Evolutionary conservation across 2,888 invertebrate genomes (phyloP), one percentile per base, ranked within the genome.

Genomic region (Drosophila maculinotata): DNA sequence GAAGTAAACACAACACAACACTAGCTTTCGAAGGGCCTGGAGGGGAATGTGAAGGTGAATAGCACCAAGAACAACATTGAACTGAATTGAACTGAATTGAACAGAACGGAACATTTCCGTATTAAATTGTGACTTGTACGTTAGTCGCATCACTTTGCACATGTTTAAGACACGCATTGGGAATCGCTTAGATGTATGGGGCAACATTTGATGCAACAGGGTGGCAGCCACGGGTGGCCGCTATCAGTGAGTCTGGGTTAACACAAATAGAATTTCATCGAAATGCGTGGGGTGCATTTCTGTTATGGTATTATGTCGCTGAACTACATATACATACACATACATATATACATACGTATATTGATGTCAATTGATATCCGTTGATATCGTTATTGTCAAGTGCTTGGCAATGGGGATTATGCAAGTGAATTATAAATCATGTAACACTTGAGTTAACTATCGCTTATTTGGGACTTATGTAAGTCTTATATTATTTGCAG

Each of bases 151-250:
- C n/a, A 23, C 20, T 14, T 17, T 39, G 51, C 63, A 72, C 73
- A 68, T 72, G 69, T 53, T 56, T 31, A 12, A 28, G 41, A 72
- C 73, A 68, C 63, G 68, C 52, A 59, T 20, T 42, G 15, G 12
- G 12, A 35, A 52, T n/a, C 9, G 54, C 39, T 53, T 39, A 30
- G n/a, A 42, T 15, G 30, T 17, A 25, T 28, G n/a, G 31, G 26
- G 23, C 17, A 52, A 14, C 17, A 36, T 14, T 36, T 70, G 33
- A 52, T 65, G 59, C 66, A 56, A 52, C 52, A 49, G 28, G 25
- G 26, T 39, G 15, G 25, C 26, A 20, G 26, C 26, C 47, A 45
- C 36, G 41, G 39, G 57, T 23, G 35, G 12, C 10, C 25, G 8
- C 20, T 4, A 20, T 20, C 12, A 1, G n/a, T 12, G 33, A n/a